Evolutionary conservation across 1,140 invertebrate genomes (phyloP).

Genomic region (Drosophila oshimai): DNA sequence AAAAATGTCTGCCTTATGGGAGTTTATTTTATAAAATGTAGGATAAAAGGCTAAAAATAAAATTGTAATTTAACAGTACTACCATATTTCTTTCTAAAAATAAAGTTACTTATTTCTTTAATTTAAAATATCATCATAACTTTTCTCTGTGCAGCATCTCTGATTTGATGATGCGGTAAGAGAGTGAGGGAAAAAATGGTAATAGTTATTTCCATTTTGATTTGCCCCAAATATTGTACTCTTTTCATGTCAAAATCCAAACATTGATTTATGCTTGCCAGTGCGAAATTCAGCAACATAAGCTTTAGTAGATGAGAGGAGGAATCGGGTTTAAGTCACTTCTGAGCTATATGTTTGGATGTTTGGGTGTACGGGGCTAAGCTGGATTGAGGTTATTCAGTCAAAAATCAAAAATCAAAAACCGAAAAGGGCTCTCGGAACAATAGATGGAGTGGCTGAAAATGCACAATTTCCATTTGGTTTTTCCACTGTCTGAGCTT

Average conservation of each 20-base stretch:
- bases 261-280: slow-evolving; percentile 59
- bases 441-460: not conserved
- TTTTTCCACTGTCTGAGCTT: not conserved
- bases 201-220: slow-evolving; percentile 13
- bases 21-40: no score
- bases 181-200: not conserved
- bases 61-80: no score
- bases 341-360: not conserved
- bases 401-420: not conserved
- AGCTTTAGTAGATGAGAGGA: not conserved
- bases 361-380: no score
- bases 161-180: not conserved
- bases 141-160: not conserved
- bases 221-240: slow-evolving; percentile 9
- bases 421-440: not conserved
- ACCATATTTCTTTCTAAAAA: no score
- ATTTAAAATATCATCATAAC: no score
- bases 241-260: slow-evolving; percentile 12
- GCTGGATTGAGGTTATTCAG: not conserved
- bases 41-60: no score
- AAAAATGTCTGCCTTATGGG: no score
- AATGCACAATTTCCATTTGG: not conserved
- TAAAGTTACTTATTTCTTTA: no score
- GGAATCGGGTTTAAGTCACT: not conserved
- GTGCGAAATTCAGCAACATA: slow-evolving; percentile 8